Conservation (phyloP, 2,888 invertebrate genomes). For the Anorthoa munda region DNA sequence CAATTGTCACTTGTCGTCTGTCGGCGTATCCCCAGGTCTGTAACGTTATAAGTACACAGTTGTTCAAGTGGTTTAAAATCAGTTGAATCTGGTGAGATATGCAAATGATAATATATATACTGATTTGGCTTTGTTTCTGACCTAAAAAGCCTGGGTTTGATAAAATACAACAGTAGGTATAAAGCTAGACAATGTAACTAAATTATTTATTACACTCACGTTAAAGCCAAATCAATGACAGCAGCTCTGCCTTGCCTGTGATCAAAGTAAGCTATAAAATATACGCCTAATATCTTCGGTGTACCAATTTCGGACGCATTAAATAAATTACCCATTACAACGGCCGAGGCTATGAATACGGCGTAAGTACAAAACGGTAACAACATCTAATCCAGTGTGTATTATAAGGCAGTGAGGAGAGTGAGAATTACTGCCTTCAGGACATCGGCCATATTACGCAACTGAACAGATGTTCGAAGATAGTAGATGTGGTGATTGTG, state of each 20-base stretch:
- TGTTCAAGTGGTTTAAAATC: too few relatives aligned
- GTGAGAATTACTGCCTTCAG: conserved; percentile 87
- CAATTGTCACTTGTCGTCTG: neutral
- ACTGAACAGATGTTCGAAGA: conserved; percentile 59
- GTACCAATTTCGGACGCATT: conserved; percentile 1
- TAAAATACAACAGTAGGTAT: neutral
- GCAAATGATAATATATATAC: neutral
- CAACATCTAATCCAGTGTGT: conserved; percentile 77
- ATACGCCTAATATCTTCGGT: neutral
- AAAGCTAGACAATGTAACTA: neutral
- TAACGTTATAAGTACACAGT: too few relatives aligned
- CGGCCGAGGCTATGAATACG: conserved; percentile 71
- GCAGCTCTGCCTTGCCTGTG: neutral
- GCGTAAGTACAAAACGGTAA: conserved; percentile 75
- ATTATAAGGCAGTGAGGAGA: conserved; percentile 79
- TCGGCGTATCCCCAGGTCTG: neutral
- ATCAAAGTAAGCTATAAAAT: conserved; percentile 3
- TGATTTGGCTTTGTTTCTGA: neutral
- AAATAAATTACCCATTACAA: conserved; percentile 36
- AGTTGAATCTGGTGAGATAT: too few relatives aligned
- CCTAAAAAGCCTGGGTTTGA: neutral
- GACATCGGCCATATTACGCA: conserved; percentile 81
- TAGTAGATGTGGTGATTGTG: conserved; percentile 39
- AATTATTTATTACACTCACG: neutral
- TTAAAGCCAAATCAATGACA: conserved; percentile 10